Evolutionary conservation across 1,140 invertebrate genomes (phyloP), one percentile per base, ranked within the genome.

Genomic region (Globodera ellingtonae): DNA sequence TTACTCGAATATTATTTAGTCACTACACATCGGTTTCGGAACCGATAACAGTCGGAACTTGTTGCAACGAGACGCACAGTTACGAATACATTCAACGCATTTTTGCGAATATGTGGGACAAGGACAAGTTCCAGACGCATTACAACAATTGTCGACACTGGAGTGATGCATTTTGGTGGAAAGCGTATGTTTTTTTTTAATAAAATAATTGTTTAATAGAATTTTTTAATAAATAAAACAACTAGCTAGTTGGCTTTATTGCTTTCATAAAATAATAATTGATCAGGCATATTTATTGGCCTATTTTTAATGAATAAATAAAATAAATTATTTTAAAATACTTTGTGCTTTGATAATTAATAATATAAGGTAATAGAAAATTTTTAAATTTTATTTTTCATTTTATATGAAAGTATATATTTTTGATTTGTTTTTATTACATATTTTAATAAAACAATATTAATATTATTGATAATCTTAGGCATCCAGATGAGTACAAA

Each of bases 161-260:
- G 73, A 75, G 73, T 50, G 73, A 75, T n/a, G 65, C 35, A 65
- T 75, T 75, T 59, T 75, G 73, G 73, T 75, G 73, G 73, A 75
- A 75, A 75, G 56, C 46, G 73, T 62, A 62, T 18, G 56, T 6
- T 6, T 6, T 6, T 35, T 18, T 18, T 59, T n/a, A n/a, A 62
- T 18, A 62, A 62, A 18, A 62, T 18, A 62, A 62, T 62, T 18
- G 21, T 18, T 35, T 35, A 35, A 35, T 35, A 35, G 3, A 24
- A 24, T 24, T 35, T 35, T 35, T 35, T 35, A 35, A 35, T 35
- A 35, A 35, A 35, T 35, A 35, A 2, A 35, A 35, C 35, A 35
- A 35, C 35, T 35, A 35, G 35, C 35, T 35, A 1, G 35, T 35
- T 35, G 35, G 35, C 35, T 35, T 35, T 35, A 35, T 35, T 35